Base-by-base conservation (phyloP, 2,888 invertebrate species). In the Apantesis nais region DNA sequence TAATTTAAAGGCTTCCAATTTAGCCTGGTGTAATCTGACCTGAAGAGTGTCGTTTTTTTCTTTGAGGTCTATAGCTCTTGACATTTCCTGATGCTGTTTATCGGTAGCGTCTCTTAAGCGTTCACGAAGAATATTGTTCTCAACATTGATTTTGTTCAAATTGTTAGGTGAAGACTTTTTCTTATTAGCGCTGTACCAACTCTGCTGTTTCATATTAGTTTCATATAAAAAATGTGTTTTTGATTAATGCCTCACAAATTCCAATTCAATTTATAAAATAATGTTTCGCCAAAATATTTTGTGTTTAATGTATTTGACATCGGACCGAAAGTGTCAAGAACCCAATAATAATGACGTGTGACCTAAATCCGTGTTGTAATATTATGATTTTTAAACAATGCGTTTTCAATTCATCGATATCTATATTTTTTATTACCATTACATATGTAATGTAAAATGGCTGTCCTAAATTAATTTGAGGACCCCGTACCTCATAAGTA, bases 41-140 rank as follows among this genome's bases (percentile, higher is more conserved):
- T 77, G 83, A 19, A 94, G 74, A 64, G 75, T 65, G 4, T 66
- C 63, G 70, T 94, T 92, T 67, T 88, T 90, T 67, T 90, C 87
- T 70, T 89, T 90, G 2, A 93, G 79, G 64, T 89, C 85, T n/a
- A 94, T 93, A 1, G 93, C 94, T 81, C 94, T 89, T 29, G 87
- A 83, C 93, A 94, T 94, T 71, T 93, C 92, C 74, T 92, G 93
- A 41, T 94, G 94, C 67, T 94, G 92, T 68, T 90, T 92, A n/a
- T 90, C 87, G 0, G 89, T 92, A 0, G 86, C 89, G 68, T 87
- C 85, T 0, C 81, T 73, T 9, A 94, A 78, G 48, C 87, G 80
- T 4, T 79, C 70, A 1, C 78, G 86, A 31, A 94, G 81, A 29
- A 60, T 81, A 22, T 58, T 62, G 69, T 93, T 93, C 71, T 92